Evolutionary conservation across 2,888 invertebrate species (phyloP).

Genomic region (Chromoteleia sp.): DNA sequence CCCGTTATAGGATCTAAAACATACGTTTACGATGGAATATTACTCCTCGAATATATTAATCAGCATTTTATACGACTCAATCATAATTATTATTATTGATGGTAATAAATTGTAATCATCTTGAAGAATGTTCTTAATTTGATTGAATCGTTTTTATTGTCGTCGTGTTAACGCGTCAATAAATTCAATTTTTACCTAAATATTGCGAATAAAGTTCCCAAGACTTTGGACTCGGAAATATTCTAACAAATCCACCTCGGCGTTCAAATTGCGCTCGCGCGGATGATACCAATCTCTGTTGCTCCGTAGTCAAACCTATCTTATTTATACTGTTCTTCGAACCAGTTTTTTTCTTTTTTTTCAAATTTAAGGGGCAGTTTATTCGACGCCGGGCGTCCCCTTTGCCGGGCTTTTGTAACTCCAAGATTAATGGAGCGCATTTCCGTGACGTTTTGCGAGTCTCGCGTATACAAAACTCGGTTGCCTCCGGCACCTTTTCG

Average conservation of each 20-base stretch:
- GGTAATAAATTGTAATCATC: neutral
- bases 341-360: conserved; percentile 78
- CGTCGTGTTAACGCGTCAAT: too few species aligned
- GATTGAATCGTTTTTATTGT: too few species aligned
- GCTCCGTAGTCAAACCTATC: conserved; percentile 89
- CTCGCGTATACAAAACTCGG: conserved; percentile 43
- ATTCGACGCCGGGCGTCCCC: conserved; percentile 37
- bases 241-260: conserved; percentile 94
- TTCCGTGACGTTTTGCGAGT: conserved; percentile 61
- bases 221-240: conserved; percentile 95
- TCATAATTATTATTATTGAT: neutral
- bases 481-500: conserved; percentile 59
- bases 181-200: conserved; percentile 88
- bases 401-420: conserved; percentile 50
- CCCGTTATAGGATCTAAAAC: conserved; percentile 89
- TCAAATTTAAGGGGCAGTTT: conserved; percentile 58
- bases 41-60: neutral
- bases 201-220: conserved; percentile 94
- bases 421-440: conserved; percentile 59
- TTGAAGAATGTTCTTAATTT: too few species aligned
- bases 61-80: neutral
- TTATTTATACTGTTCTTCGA: conserved; percentile 83
- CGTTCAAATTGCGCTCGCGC: conserved; percentile 92
- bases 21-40: neutral
- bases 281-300: conserved; percentile 90